Conservation (phyloP, 2,113 vertebrate species). For the Bos indicus region DNA sequence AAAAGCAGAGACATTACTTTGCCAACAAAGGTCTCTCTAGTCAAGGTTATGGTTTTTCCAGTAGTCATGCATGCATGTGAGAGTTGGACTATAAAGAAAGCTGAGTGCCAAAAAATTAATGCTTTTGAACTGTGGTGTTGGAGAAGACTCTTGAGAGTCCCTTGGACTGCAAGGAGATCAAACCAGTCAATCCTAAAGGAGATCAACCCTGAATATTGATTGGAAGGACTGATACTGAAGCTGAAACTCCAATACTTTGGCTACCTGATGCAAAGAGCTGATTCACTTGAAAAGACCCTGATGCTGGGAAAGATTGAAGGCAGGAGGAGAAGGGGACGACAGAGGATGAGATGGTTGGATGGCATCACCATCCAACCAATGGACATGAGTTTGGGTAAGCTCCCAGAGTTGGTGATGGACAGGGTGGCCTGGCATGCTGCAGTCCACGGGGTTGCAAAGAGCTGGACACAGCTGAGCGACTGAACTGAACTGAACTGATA, state of each 20-base stretch:
- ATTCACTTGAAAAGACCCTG: not conserved
- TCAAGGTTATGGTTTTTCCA: not conserved
- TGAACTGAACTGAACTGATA: not conserved
- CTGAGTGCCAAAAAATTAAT: rapidly evolving
- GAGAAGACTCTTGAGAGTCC: not conserved
- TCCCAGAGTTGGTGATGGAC: not conserved
- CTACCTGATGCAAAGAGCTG: not conserved
- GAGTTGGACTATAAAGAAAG: not conserved
- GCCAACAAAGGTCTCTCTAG: not conserved
- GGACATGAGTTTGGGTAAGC: not conserved
- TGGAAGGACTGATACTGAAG: not conserved
- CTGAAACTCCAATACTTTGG: not conserved
- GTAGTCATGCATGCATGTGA: not conserved
- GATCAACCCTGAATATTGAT: not conserved
- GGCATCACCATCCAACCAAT: too few relatives aligned
- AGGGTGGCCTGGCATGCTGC: not conserved
- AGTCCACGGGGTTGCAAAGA: not conserved
- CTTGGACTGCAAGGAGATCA: not conserved
- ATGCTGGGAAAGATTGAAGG: not conserved
- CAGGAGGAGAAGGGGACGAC: not conserved
- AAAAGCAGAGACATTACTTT: too few relatives aligned
- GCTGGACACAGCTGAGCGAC: not conserved
- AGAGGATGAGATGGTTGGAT: not conserved
- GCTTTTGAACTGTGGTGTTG: not conserved
- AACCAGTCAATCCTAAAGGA: not conserved